Percentiles rank a stretch among this genome's conserved stretches.
These are phyloP conservation scores for Nemopilema nomurai DNA, from an alignment of 30 jellyfish, hydroid and myxozoan genomes.

Conservation along the genomic window DNA sequence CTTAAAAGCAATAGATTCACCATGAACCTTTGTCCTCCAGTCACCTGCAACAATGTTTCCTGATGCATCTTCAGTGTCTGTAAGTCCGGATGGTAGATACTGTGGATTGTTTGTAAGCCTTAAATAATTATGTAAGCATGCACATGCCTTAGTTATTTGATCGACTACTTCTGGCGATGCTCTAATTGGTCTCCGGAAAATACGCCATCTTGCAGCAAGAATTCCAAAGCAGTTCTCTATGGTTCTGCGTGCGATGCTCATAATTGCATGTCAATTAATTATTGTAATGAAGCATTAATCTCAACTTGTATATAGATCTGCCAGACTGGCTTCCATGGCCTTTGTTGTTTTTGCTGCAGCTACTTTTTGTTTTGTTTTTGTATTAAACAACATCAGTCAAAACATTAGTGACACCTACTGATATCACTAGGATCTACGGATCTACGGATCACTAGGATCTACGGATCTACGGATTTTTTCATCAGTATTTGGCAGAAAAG, in stretches of 20 bases:
- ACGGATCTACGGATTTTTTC: too few relatives aligned
- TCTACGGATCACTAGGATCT: too few relatives aligned
- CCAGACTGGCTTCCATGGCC: background rate
- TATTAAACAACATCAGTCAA: background rate
- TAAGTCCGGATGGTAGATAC: conserved; percentile 47
- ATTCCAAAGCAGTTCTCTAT: conserved; percentile 71
- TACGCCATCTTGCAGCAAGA: conserved; percentile 72
- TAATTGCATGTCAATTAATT: background rate
- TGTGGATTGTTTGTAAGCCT: conserved; percentile 64
- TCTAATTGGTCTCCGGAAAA: conserved; percentile 66
- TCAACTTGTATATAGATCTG: background rate
- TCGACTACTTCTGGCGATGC: conserved; percentile 73
- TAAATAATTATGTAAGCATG: conserved; percentile 76
- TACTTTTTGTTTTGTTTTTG: background rate
- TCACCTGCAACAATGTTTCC: conserved; percentile 14
- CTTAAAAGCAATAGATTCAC: background rate
- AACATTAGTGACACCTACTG: background rate
- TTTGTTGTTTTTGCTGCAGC: background rate
- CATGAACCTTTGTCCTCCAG: background rate
- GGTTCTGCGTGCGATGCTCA: conserved; percentile 51
- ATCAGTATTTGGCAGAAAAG: background rate
- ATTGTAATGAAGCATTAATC: background rate
- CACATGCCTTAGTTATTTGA: conserved; percentile 41
- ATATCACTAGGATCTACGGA: too few relatives aligned
- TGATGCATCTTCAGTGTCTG: conserved; percentile 6